Evolutionary conservation across 2,888 invertebrate genomes (phyloP).

Genomic region (Tachystola acroxantha): DNA sequence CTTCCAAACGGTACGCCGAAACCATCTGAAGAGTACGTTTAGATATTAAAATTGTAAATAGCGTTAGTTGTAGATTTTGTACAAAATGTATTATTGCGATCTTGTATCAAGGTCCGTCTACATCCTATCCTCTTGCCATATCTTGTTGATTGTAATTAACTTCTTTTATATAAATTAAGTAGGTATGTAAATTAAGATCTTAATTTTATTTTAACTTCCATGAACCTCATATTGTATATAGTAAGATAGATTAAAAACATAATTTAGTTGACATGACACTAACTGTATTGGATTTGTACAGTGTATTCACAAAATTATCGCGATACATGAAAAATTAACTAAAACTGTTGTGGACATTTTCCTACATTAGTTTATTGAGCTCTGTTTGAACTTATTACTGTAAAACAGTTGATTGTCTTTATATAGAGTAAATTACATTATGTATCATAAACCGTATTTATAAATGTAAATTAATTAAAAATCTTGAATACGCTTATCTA

Average conservation of each 20-base stretch:
- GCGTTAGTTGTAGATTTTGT: constrained; percentile 41
- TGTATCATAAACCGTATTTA: too few relatives aligned
- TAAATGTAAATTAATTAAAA: not conserved
- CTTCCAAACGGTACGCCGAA: constrained; percentile 88
- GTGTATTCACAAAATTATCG: not conserved
- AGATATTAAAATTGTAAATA: constrained; percentile 27
- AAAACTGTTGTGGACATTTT: not conserved
- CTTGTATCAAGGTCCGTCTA: constrained; percentile 72
- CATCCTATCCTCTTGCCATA: constrained; percentile 69
- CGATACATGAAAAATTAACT: not conserved
- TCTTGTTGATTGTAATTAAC: constrained; percentile 34
- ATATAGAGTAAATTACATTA: too few relatives aligned
- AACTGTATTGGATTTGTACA: constrained; percentile 2
- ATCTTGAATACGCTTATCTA: constrained; percentile 21
- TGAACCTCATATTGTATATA: constrained; percentile 14
- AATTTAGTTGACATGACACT: not conserved
- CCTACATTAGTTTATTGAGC: not conserved
- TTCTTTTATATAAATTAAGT: constrained; percentile 7
- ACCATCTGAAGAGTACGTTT: constrained; percentile 94
- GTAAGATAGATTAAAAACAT: constrained; percentile 2
- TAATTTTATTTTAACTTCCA: constrained; percentile 11
- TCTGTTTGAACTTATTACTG: not conserved
- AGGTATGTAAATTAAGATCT: constrained; percentile 1
- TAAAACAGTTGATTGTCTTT: too few relatives aligned
- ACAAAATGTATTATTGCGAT: constrained; percentile 55